Evolutionary conservation across 2,797 vertebrate genomes (phyloP), one percentile per base, ranked within the genome.

Genomic region (Enteromius trimaculatus): DNA sequence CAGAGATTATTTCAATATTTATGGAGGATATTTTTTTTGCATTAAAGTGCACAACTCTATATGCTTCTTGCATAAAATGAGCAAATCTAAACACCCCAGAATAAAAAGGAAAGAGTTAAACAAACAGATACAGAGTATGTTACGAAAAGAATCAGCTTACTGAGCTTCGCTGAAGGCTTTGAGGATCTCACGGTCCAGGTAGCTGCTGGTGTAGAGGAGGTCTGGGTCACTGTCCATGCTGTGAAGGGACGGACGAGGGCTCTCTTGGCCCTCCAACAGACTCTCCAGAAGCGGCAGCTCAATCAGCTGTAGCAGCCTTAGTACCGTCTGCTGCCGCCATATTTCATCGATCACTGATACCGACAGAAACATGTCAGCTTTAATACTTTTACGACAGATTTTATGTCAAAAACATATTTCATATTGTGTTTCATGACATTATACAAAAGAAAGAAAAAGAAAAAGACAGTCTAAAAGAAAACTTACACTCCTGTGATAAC

Each of bases 131-230:
- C 19, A 5, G 34, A 39, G 53, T 34, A 58, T n/a, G 3, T 39
- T 9, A 26, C 16, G 10, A 16, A 64, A 6, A 21, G 6, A 19
- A 47, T 64, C 23, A 70, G 94, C 97, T 88, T 92, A 99, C 98
- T 98, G 97, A 14, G 98, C 96, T 90, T 99, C 97, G 86, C 97
- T 95, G 88, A 99, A 99, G 85, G 97, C 98, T 91, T 98, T 99
- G 86, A 99, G 96, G 89, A 99, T 96, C 87, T 97, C 96, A 68
- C 97, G 91, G 91, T 99, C 98, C 58, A 99, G 88, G 87, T 96
- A 99, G 92, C 95, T 97, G 53, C 96, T 96, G 2, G 93, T 95
- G 87, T 95, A 95, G 85, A 95, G 87, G 81, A 94, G 90, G 26
- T 95, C 95, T 1, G 94, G 87, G 78, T 94, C 94, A 23, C 93